Conservation (phyloP, 2,113 vertebrate species). For the Gnathonemus echidnorhynchus region DNA sequence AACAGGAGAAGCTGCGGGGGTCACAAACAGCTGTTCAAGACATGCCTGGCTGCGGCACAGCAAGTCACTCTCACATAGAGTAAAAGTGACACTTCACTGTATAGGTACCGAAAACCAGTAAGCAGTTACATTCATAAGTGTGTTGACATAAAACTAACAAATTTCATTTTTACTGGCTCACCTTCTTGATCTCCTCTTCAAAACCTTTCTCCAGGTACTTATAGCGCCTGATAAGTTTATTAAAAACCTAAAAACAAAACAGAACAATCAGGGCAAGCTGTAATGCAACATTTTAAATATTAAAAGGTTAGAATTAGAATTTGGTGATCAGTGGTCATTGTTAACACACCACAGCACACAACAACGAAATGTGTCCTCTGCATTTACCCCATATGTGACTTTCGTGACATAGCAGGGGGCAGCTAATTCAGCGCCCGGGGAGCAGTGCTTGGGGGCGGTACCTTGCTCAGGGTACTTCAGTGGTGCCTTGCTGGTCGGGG, state of each 20-base stretch:
- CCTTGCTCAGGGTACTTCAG: no score
- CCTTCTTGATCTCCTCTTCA: conserved; percentile 99
- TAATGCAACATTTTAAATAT: background rate
- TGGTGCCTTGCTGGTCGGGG: no score
- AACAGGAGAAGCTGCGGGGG: conserved; percentile 83
- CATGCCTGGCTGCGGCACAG: background rate
- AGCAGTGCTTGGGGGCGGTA: no score
- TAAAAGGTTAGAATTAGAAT: background rate
- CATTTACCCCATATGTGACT: no score
- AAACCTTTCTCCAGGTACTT: conserved; percentile 99
- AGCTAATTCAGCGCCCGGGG: no score
- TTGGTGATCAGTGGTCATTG: no score
- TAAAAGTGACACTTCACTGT: background rate
- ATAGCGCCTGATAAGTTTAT: conserved; percentile 99
- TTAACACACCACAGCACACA: no score
- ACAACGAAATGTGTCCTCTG: no score
- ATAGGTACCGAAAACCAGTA: background rate
- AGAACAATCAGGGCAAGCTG: background rate
- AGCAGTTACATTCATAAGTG: background rate
- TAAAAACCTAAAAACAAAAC: conserved; percentile 78
- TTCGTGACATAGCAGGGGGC: no score
- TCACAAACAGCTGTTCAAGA: background rate
- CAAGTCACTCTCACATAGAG: background rate
- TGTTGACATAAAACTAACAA: background rate
- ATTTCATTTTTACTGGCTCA: conserved; percentile 39